Percentiles rank a stretch among this genome's conserved stretches.
phyloP scores from a whole-genome alignment of 2,113 vertebrate genomes.

The Pao palembangensis region DNA sequence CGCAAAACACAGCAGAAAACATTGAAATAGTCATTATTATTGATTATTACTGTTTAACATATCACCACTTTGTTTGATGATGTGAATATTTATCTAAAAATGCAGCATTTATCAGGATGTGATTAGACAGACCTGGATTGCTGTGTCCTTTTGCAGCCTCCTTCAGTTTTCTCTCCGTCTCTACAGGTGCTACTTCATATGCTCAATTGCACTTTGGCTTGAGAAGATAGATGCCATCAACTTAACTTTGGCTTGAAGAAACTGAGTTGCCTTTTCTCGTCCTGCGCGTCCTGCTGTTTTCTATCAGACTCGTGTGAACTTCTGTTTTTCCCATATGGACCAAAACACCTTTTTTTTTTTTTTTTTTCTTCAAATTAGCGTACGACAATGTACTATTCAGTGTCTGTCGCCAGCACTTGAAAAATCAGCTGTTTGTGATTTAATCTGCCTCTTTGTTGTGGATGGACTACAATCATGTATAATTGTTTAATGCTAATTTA shows the following conservation, averaged over 20 bases:
- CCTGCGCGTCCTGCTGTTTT: slow-evolving; percentile 78
- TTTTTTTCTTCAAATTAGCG: slow-evolving; percentile 21
- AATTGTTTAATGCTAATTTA: slow-evolving; percentile 99
- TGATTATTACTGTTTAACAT: no score
- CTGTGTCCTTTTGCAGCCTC: no score
- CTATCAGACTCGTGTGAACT: slow-evolving; percentile 74
- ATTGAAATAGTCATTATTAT: no score
- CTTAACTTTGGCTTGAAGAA: slow-evolving; percentile 72
- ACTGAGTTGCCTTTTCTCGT: slow-evolving; percentile 80
- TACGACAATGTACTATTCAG: slow-evolving; percentile 66
- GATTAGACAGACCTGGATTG: no score
- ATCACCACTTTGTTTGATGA: no score
- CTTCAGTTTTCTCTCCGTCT: not conserved
- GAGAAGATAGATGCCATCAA: slow-evolving; percentile 82
- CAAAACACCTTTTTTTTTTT: slow-evolving; percentile 74
- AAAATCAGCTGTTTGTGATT: slow-evolving; percentile 81
- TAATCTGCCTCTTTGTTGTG: slow-evolving; percentile 75
- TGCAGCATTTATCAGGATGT: no score
- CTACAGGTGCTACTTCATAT: slow-evolving; percentile 80
- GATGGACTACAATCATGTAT: slow-evolving; percentile 82
- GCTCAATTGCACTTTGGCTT: slow-evolving; percentile 84
- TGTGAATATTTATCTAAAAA: no score
- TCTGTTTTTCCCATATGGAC: slow-evolving; percentile 76
- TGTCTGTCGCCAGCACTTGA: slow-evolving; percentile 75
- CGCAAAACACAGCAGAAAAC: no score